Percentiles rank a stretch among this genome's conserved stretches.
Conservation (phyloP, 2,888 invertebrate genomes). For the Rhagonycha fulva region DNA sequence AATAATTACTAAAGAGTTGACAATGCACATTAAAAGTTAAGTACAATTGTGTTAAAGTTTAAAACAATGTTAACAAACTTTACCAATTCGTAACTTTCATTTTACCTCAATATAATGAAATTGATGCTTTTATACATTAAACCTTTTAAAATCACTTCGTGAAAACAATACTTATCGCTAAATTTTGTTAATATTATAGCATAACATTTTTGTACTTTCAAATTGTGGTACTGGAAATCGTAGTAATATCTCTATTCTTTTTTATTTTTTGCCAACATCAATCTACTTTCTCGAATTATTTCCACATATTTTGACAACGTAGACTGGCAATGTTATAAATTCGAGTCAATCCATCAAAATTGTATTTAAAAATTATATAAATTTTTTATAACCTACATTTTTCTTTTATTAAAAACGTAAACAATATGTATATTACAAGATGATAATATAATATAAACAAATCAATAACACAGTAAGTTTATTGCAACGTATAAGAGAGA, state of each 20-base stretch:
- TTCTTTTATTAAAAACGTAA: not conserved
- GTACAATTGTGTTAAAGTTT: not conserved
- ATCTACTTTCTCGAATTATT: not conserved
- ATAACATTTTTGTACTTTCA: no score
- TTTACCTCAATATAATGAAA: not conserved
- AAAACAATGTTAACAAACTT: not conserved
- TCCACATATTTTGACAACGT: not conserved
- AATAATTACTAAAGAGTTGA: not conserved
- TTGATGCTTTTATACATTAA: not conserved
- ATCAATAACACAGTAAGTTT: no score
- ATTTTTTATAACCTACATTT: not conserved
- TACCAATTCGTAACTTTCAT: not conserved
- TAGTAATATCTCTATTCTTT: not conserved
- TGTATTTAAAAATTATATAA: not conserved
- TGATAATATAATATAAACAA: no score
- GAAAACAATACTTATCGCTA: not conserved
- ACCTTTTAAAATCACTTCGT: not conserved
- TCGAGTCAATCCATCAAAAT: not conserved
- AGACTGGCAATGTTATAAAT: not conserved
- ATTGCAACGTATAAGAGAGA: no score
- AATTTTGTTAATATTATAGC: not conserved
- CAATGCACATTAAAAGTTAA: not conserved
- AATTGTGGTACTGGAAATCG: no score
- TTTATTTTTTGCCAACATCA: not conserved
- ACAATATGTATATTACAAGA: not conserved